Conservation (phyloP, 2,113 vertebrate genomes). For the Dicerorhinus sumatrensis region DNA sequence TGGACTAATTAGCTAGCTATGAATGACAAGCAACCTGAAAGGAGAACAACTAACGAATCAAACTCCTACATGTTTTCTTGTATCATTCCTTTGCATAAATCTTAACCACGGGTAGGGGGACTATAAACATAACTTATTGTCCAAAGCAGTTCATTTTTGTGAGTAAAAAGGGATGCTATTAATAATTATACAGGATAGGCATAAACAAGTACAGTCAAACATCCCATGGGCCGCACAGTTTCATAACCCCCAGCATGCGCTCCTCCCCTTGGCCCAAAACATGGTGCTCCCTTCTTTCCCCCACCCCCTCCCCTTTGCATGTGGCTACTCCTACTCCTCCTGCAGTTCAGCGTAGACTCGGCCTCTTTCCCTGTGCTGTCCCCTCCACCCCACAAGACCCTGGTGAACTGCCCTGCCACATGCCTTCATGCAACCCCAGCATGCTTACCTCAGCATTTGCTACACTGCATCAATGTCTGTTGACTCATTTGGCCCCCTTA, state of each 20-base stretch:
- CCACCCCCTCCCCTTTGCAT: too few species aligned
- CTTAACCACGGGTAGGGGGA: not conserved
- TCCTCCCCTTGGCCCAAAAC: not conserved
- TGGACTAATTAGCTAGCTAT: not conserved
- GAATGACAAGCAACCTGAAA: not conserved
- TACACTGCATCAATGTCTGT: not conserved
- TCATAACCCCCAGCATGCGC: not conserved
- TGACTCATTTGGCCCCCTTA: not conserved
- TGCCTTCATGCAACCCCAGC: not conserved
- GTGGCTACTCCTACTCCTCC: too few species aligned
- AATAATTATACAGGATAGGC: not conserved
- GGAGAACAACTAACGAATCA: not conserved
- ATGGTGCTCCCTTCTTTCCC: not conserved
- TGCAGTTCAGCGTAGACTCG: accelerated
- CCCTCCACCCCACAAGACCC: not conserved
- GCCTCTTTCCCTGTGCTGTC: not conserved
- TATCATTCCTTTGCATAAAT: not conserved
- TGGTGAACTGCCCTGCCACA: not conserved
- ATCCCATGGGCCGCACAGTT: not conserved
- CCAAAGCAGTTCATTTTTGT: not conserved
- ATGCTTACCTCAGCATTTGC: not conserved
- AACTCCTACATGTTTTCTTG: not conserved
- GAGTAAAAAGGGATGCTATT: not conserved
- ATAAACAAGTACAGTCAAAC: not conserved
- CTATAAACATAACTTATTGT: not conserved